Evolutionary conservation across 1,140 invertebrate species (phyloP).

Genomic region (Drosophila burlai): DNA sequence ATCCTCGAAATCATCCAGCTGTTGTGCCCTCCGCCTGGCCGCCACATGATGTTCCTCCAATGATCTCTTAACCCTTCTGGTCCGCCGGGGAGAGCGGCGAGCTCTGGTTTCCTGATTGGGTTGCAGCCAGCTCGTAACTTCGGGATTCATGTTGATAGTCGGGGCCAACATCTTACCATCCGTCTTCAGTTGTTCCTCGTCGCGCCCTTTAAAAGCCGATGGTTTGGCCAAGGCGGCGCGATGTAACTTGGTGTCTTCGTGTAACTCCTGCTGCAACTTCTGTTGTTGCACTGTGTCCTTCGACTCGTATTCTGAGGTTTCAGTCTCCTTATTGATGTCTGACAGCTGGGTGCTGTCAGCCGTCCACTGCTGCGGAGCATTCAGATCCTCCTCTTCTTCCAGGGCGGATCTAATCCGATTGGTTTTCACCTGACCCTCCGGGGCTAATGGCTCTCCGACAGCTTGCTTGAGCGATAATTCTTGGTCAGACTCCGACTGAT

Average conservation of each 20-base stretch:
- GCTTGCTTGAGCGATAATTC: no score
- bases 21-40: background rate
- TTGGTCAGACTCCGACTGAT: no score
- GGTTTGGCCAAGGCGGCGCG: background rate
- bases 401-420: background rate
- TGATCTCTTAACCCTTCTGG: slow-evolving; percentile 30
- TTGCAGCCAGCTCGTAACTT: slow-evolving; percentile 23
- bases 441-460: background rate
- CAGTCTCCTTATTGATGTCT: background rate
- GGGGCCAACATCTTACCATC: background rate
- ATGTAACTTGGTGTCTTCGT: background rate
- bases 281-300: background rate
- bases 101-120: slow-evolving; percentile 9
- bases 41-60: slow-evolving; percentile 13
- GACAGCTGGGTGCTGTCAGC: background rate
- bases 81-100: background rate
- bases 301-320: background rate
- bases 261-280: background rate
- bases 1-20: slow-evolving; percentile 54
- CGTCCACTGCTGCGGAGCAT: background rate
- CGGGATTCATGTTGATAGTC: slow-evolving; percentile 1
- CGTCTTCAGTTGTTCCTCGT: background rate
- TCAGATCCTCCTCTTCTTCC: background rate
- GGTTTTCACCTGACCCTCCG: background rate
- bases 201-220: background rate